phyloP scores from a whole-genome alignment of 2,113 vertebrate species.

The Kryptolebias marmoratus region DNA sequence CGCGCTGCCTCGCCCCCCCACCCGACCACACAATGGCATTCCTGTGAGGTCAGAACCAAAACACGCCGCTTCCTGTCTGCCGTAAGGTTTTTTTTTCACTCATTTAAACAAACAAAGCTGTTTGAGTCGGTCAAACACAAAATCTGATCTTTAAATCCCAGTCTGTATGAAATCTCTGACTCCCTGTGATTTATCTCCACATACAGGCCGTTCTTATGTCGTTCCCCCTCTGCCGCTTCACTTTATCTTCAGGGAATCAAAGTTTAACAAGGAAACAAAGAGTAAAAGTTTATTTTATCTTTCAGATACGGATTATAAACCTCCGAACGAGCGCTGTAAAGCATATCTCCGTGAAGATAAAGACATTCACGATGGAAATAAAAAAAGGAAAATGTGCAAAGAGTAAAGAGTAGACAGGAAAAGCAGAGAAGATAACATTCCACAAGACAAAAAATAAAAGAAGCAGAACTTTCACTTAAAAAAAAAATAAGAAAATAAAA shows the following conservation, averaged over 20 bases:
- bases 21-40: conserved; percentile 40
- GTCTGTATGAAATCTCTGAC: not conserved
- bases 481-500: not conserved
- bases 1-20: conserved; percentile 9
- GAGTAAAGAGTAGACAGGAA: too few relatives aligned
- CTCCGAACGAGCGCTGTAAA: not conserved
- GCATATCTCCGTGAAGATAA: not conserved
- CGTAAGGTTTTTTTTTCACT: not conserved
- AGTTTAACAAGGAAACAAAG: not conserved
- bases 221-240: not conserved
- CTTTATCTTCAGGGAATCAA: not conserved
- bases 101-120: not conserved
- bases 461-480: conserved; percentile 37
- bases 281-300: not conserved
- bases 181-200: not conserved
- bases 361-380: not conserved
- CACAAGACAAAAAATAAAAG: not conserved
- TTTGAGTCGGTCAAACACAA: not conserved
- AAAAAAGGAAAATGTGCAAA: not conserved
- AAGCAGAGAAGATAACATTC: not conserved
- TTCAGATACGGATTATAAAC: not conserved
- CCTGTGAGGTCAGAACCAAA: conserved; percentile 47
- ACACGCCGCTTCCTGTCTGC: not conserved
- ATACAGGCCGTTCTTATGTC: not conserved
- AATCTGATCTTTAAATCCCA: not conserved